Evolutionary conservation across 2,797 vertebrate genomes (phyloP).

Genomic region (Semotilus atromaculatus): DNA sequence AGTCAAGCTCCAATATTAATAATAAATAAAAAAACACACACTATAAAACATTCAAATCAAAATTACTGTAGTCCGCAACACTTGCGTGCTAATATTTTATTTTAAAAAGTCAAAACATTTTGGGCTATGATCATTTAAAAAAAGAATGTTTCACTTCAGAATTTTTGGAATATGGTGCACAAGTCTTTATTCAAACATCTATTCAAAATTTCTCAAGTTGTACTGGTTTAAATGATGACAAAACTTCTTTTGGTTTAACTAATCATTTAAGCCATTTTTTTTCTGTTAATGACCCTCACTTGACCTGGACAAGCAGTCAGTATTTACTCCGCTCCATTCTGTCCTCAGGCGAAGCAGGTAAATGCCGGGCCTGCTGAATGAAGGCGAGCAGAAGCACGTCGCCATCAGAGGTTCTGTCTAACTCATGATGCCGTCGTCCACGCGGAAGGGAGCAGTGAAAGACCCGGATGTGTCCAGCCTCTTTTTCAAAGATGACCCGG

Average conservation of each 20-base stretch:
- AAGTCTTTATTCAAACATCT: background rate
- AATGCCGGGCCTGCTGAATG: constrained; percentile 79
- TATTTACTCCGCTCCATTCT: background rate
- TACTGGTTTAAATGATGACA: too few species aligned
- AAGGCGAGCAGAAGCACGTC: constrained; percentile 76
- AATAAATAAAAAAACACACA: too few species aligned
- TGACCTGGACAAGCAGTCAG: background rate
- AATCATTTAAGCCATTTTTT: constrained; percentile 19
- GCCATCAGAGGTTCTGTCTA: constrained; percentile 73
- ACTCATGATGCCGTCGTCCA: constrained; percentile 82
- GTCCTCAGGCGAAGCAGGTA: constrained; percentile 80
- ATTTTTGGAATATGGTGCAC: background rate
- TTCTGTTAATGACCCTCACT: background rate
- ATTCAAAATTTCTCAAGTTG: background rate
- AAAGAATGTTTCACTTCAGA: background rate
- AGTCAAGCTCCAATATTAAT: too few species aligned
- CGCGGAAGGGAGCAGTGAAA: constrained; percentile 89
- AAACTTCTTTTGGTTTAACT: background rate
- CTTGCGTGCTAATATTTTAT: background rate
- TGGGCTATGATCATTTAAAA: background rate
- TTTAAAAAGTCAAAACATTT: background rate
- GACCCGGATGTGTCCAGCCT: constrained; percentile 92
- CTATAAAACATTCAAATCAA: background rate
- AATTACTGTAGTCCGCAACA: background rate
- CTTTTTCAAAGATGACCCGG: constrained; percentile 97